Evolutionary conservation across 1,140 invertebrate genomes (phyloP).

Genomic region (Gryon sp.): DNA sequence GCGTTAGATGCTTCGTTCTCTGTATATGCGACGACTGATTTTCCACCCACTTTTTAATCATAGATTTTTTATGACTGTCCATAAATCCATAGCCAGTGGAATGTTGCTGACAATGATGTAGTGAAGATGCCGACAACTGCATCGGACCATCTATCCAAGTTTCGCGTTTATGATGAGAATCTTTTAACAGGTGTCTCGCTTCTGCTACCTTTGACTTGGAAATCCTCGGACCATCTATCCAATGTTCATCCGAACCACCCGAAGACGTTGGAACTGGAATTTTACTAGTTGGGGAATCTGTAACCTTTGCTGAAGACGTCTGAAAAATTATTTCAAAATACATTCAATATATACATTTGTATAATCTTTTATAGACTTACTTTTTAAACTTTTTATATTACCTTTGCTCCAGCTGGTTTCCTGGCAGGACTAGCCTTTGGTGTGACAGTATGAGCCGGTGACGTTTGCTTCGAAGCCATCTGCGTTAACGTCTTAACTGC

Average conservation of each 20-base stretch:
- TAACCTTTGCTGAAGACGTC: constrained; percentile 71
- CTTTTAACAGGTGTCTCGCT: constrained; percentile 88
- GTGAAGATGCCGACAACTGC: constrained; percentile 72
- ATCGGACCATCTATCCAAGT: constrained; percentile 97
- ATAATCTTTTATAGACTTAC: no score
- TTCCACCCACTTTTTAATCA: constrained; percentile 96
- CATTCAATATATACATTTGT: no score
- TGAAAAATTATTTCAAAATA: constrained; percentile 21
- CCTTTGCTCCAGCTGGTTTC: constrained; percentile 72
- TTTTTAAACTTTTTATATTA: no score
- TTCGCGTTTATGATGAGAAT: constrained; percentile 89
- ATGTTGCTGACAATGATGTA: constrained; percentile 77
- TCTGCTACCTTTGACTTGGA: constrained; percentile 90
- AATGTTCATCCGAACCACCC: constrained; percentile 89
- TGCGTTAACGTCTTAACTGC: constrained; percentile 74
- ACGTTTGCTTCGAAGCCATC: constrained; percentile 81
- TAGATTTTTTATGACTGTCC: constrained; percentile 94
- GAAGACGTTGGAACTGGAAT: constrained; percentile 70
- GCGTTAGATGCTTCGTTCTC: constrained; percentile 66
- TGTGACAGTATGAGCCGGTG: constrained; percentile 80
- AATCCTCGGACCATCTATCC: constrained; percentile 96
- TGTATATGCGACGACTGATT: constrained; percentile 91
- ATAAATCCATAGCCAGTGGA: constrained; percentile 88
- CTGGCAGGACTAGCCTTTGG: constrained; percentile 71
- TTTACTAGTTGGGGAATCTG: constrained; percentile 75